phyloP scores from a whole-genome alignment of 2,888 invertebrate species.

The Capitulum mitella region DNA sequence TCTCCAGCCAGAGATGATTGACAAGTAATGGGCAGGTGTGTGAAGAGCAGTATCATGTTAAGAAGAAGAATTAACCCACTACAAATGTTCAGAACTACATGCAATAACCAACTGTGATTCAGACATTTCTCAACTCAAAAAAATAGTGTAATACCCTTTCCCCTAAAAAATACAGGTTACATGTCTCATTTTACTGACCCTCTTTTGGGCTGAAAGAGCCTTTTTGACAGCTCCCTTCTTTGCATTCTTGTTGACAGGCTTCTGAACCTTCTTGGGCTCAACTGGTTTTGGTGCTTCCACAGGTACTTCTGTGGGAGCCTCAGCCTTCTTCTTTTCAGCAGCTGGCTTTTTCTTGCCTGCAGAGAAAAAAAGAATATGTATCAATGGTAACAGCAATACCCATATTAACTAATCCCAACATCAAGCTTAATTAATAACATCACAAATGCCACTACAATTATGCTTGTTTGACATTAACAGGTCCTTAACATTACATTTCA shows the following conservation, averaged over 20 bases:
- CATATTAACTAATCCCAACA: too few species aligned
- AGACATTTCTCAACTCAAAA: too few species aligned
- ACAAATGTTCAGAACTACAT: too few species aligned
- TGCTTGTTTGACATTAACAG: too few species aligned
- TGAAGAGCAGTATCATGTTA: too few species aligned
- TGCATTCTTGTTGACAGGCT: background rate
- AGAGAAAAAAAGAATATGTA: background rate
- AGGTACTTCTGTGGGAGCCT: background rate
- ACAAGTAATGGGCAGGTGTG: too few species aligned
- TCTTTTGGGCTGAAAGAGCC: conserved; percentile 26
- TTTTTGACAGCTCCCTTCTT: conserved; percentile 28
- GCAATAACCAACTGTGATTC: too few species aligned
- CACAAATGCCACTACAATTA: too few species aligned
- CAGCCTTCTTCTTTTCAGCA: conserved; percentile 1
- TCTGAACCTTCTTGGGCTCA: conserved; percentile 6
- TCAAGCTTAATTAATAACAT: too few species aligned
- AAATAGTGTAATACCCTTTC: background rate
- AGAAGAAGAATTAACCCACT: too few species aligned
- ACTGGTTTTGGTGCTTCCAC: background rate
- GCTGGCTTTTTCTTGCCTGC: conserved; percentile 10
- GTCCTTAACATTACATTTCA: too few species aligned
- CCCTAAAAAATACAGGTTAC: background rate
- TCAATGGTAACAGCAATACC: background rate
- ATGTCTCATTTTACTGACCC: background rate
- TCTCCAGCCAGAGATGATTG: too few species aligned